A percentile compares a stretch with the other conserved stretches of the same genome.
Conservation (phyloP, 1,140 invertebrate genomes). For the Ganaspis sp. region DNA sequence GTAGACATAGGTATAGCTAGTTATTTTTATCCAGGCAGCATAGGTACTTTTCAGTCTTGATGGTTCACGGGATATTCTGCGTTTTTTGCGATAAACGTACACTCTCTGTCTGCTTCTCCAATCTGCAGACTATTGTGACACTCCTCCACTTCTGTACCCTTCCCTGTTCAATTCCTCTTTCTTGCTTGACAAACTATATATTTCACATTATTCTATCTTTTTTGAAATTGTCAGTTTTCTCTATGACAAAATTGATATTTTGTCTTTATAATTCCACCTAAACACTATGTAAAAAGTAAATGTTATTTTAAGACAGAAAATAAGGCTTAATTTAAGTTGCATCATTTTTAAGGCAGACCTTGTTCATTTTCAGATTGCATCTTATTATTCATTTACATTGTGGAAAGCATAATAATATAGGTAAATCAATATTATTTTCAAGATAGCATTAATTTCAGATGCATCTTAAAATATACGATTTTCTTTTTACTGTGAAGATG, state of each 20-base stretch:
- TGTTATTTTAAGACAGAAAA: too few species aligned
- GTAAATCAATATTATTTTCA: neutral
- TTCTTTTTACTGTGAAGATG: neutral
- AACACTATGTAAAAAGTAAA: too few species aligned
- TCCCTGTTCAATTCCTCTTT: conserved; percentile 37
- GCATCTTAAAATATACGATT: too few species aligned
- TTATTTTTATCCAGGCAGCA: too few species aligned
- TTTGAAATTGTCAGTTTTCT: too few species aligned
- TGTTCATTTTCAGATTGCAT: too few species aligned
- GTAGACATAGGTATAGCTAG: too few species aligned
- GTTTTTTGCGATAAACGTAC: conserved; percentile 27
- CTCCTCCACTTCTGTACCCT: conserved; percentile 59
- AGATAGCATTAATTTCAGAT: too few species aligned
- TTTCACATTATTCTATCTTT: conserved; percentile 27
- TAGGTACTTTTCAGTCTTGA: neutral
- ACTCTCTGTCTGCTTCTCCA: conserved; percentile 64
- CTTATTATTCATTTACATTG: too few species aligned
- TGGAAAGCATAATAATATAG: too few species aligned
- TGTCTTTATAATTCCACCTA: neutral
- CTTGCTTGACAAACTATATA: neutral
- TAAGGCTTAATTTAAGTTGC: too few species aligned
- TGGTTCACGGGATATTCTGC: neutral
- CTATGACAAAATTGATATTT: conserved; percentile 16
- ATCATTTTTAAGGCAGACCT: too few species aligned
- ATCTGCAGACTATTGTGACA: conserved; percentile 69